phyloP scores from a whole-genome alignment of 2,113 vertebrate genomes.

The Poeciliopsis turrubarensis region DNA sequence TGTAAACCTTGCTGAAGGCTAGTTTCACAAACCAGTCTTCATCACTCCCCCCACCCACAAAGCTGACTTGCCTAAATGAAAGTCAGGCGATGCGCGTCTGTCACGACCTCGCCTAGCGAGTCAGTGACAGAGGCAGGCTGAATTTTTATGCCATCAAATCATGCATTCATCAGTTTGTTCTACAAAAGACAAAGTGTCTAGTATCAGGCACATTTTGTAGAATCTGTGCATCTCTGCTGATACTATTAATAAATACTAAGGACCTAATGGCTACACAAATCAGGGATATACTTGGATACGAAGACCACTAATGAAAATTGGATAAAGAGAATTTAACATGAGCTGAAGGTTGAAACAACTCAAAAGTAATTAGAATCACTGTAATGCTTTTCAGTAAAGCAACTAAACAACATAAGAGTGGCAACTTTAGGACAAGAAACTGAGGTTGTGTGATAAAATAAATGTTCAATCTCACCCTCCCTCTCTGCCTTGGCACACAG shows the following conservation, averaged over 20 bases:
- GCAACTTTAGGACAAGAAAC: slow-evolving; percentile 19
- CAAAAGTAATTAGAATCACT: slow-evolving; percentile 18
- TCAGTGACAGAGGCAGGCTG: no score
- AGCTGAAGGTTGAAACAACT: background rate
- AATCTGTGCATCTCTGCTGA: background rate
- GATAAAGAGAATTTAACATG: slow-evolving; percentile 11
- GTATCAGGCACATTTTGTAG: background rate
- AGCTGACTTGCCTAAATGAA: no score
- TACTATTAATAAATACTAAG: no score
- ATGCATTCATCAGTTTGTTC: no score
- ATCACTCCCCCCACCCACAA: no score
- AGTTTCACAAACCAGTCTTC: no score
- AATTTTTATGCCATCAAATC: no score
- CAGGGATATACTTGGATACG: background rate
- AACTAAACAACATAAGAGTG: slow-evolving; percentile 8
- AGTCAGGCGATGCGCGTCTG: no score
- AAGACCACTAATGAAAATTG: background rate
- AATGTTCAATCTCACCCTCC: background rate
- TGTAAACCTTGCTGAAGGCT: no score
- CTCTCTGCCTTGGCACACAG: background rate
- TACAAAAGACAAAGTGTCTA: background rate
- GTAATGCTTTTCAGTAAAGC: slow-evolving; percentile 10
- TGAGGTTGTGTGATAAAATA: slow-evolving; percentile 31
- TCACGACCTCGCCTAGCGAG: no score
- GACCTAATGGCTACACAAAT: background rate